Base-by-base conservation (phyloP, 53 echinoderm and acorn worm genomes). In the Paracentrotus lividus region DNA sequence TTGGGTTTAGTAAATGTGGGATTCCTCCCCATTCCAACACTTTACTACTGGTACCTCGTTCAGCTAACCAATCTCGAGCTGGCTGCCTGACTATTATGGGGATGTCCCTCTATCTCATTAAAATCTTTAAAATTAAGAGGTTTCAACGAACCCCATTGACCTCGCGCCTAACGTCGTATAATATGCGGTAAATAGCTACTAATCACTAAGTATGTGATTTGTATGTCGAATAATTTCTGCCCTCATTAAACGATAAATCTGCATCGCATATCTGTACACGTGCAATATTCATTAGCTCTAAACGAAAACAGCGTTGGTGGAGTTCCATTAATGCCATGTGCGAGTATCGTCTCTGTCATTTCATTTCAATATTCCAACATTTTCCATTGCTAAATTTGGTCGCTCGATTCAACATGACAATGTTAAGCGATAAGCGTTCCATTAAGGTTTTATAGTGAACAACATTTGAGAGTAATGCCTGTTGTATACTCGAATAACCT, bases 141-240 rank as follows among this genome's bases (percentile, higher is more conserved):
- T 26, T 16, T 18, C 5, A 27, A 72, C 72, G 72, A 72, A 72
- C 72, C 38, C 72, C 3, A 32, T 0, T 72, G 40, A 72, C 72
- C 72, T 72, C 40, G 72, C 72, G 18, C 18, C 40, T 72, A 15
- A 26, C 72, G 72, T 72, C 72, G 40, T 20, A 21, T 31, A 7
- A 21, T n/a, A 72, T 69, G 69, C 40, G 7, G 38, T 72, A 72
- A 72, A 16, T 20, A 72, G 38, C 38, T 69, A 1, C 69, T 72
- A 40, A 72, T 72, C 40, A n/a, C n/a, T n/a, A n/a, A 72, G 72
- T 21, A 72, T 72, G 72, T 40, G 36, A 72, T 72, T 72, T 72
- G 40, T 72, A 18, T 40, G 36, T 72, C 38, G 21, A 40, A 20
- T 72, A 72, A 72, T 72, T 72, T 12, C 72, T 72, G 36, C 72